Conservation (phyloP, 2,888 invertebrate genomes). For the Drymonia ruficornis region DNA sequence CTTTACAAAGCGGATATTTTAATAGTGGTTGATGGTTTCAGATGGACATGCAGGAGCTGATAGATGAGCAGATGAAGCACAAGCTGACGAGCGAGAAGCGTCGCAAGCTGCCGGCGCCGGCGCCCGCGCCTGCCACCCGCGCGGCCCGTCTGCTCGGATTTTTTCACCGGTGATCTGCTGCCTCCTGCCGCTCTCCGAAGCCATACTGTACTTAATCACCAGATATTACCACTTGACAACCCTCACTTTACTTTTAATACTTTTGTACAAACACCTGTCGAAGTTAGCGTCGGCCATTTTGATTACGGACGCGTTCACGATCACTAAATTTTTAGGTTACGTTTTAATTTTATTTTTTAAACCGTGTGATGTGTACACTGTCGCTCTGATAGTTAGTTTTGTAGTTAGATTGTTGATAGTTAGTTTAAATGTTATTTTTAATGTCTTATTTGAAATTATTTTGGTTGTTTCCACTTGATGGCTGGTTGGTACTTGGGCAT, state of each 20-base stretch:
- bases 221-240: slow-evolving; percentile 56
- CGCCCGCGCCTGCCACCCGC: slow-evolving; percentile 65
- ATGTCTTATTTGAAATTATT: slow-evolving; percentile 42
- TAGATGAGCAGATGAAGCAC: slow-evolving; percentile 95
- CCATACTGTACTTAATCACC: slow-evolving; percentile 58
- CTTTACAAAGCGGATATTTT: no score
- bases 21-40: slow-evolving; percentile 79
- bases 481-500: slow-evolving; percentile 33
- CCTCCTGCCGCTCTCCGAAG: slow-evolving; percentile 51
- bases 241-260: slow-evolving; percentile 47
- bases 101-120: slow-evolving; percentile 71
- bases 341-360: slow-evolving; percentile 62
- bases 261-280: slow-evolving; percentile 54
- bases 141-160: slow-evolving; percentile 75
- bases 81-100: slow-evolving; percentile 89
- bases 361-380: slow-evolving; percentile 72
- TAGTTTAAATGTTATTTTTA: slow-evolving; percentile 63
- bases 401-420: slow-evolving; percentile 67
- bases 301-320: slow-evolving; percentile 44
- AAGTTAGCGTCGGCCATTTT: slow-evolving; percentile 61
- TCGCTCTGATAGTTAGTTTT: slow-evolving; percentile 73
- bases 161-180: slow-evolving; percentile 81
- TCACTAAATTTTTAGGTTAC: slow-evolving; percentile 54
- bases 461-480: slow-evolving; percentile 24
- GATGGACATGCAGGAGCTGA: slow-evolving; percentile 97